These are phyloP conservation scores for Trachelus tabidus DNA, from an alignment of 2,888 invertebrate species.

Conservation along the genomic window DNA sequence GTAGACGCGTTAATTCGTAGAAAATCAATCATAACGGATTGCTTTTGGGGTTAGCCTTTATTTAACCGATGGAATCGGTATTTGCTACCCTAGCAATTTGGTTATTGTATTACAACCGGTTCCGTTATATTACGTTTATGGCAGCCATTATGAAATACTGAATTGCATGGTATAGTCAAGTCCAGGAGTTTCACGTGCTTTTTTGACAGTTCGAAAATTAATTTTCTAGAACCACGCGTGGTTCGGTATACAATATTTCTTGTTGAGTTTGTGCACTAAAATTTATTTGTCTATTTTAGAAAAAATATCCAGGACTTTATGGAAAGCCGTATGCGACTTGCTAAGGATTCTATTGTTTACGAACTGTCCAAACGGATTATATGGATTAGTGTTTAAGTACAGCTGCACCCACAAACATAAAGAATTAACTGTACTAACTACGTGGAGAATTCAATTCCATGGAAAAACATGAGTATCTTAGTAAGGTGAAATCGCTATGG, in stretches of 20 bases:
- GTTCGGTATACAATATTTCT: no score
- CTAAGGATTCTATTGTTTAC: no score
- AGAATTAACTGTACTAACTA: background rate
- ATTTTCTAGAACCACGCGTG: no score
- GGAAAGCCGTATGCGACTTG: no score
- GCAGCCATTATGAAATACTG: background rate
- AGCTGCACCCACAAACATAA: background rate
- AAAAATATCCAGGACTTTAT: no score
- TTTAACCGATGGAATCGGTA: background rate
- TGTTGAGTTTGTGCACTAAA: no score
- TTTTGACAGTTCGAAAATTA: no score
- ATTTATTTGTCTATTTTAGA: no score
- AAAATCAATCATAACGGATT: constrained; percentile 53
- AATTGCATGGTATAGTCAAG: no score
- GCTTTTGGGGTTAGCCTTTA: background rate
- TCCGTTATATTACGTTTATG: background rate
- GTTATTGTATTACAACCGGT: background rate
- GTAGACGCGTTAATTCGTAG: background rate
- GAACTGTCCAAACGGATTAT: no score
- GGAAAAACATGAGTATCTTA: background rate
- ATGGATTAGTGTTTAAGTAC: background rate
- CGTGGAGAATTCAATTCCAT: background rate
- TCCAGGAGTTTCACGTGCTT: no score
- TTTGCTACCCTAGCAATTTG: background rate
- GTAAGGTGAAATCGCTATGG: background rate